Base-by-base conservation (phyloP, 92 coral and sea anemone genomes). In the Zoanthus gigantus region DNA sequence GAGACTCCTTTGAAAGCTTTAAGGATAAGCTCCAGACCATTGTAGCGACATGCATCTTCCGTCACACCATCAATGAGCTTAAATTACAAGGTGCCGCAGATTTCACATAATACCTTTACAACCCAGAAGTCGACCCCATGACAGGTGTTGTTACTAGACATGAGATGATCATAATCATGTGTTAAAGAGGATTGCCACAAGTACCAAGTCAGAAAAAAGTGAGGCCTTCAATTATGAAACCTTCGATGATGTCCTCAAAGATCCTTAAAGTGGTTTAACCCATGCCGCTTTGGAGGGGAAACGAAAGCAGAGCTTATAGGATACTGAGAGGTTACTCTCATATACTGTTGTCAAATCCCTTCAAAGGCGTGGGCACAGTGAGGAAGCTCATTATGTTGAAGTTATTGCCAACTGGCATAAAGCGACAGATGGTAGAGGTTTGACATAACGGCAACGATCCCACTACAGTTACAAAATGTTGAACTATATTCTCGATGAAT, bases 391-490 rank as follows among this genome's bases (percentile, higher is more conserved):
- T 10, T 18, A 74, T 42, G 17, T 74, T 18, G 6, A 65, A n/a
- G 28, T 63, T 0, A 74, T 87, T 28, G 90, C 66, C 17, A 72
- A 87, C 50, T 87, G 90, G 90, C 74, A 87, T n/a, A 67, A 87
- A 9, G 86, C 86, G 18, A 87, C 79, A 47, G 86, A 87, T 71
- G 79, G 90, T 23, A 71, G 90, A 69, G 86, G 86, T 3, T 63
- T 87, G 8, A 48, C 47, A 10, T 86, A 87, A 78, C 42, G 79
- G 10, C 78, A 54, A 53, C 69, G 81, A 47, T 78, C 86, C 66
- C 69, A 52, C 18, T 68, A 68, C 30, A 87, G 79, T 79, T 79
- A 87, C 45, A 50, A 61, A 15, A 87, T 79, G 90, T 12, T 87
- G 63, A 67, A 87, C 32, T 79, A 87, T 61, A 71, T 87, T 56